Percentiles rank a stretch among this genome's conserved stretches.
Conservation (phyloP, 1,140 invertebrate species). For the Venturia canescens region DNA sequence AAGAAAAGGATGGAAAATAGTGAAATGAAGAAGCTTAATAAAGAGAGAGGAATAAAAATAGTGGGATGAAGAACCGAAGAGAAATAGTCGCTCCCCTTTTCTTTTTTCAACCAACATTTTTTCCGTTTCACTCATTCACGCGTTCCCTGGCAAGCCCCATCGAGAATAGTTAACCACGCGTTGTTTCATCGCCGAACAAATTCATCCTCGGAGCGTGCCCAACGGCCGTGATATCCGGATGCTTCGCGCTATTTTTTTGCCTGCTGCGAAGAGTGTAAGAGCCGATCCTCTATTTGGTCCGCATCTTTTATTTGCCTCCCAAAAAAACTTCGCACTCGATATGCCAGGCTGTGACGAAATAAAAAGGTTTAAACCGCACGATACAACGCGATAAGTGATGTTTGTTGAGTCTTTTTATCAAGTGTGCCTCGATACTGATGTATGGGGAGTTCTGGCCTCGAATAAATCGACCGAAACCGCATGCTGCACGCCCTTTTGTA, state of each 20-base stretch:
- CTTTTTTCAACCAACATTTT: background rate
- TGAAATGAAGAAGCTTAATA: slow-evolving; percentile 4
- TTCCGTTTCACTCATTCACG: background rate
- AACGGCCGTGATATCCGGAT: slow-evolving; percentile 42
- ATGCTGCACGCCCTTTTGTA: no score
- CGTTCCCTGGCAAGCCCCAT: background rate
- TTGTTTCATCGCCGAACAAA: slow-evolving; percentile 65
- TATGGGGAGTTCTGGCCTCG: background rate
- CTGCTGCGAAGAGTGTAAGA: slow-evolving; percentile 32
- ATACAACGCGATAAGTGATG: background rate
- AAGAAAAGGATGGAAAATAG: no score
- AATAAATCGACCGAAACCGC: no score
- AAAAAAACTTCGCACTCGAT: background rate
- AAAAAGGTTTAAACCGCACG: background rate
- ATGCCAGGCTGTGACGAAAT: background rate
- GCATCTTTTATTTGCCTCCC: background rate
- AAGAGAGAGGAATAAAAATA: background rate
- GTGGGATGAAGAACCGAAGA: no score
- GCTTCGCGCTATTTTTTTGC: slow-evolving; percentile 29
- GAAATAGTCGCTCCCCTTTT: slow-evolving; percentile 16
- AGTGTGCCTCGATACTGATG: background rate
- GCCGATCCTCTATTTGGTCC: slow-evolving; percentile 34
- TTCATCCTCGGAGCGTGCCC: slow-evolving; percentile 58
- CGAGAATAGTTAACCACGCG: slow-evolving; percentile 64
- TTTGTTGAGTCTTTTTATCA: background rate